Evolutionary conservation across 2,888 invertebrate species (phyloP), one percentile per base, ranked within the genome.

Genomic region (Antheraea assamensis): DNA sequence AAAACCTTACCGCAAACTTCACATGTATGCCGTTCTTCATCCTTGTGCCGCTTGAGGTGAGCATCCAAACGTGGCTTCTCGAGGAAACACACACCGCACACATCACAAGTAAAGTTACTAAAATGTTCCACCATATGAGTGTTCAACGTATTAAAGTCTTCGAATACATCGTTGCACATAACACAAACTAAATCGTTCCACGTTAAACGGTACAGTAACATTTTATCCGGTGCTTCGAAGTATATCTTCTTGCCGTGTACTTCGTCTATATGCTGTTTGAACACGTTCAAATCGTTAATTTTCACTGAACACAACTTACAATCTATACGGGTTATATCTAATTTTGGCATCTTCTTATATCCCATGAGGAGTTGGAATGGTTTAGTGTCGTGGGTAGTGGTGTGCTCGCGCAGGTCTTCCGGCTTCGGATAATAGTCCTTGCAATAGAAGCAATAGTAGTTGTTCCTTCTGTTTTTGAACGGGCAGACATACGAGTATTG

Each of bases 1-100:
- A 95, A 95, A 0, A 90, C 90, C 77, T 94, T 94, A 0, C 94
- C 94, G 76, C 95, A 95, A 0, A 94, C 86, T 42, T 94, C 93
- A 73, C 96, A 96, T 0, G 92, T 93, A 76, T 95, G 92, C 0
- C 89, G 87, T 47, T 95, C 95, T 74, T 95, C 95, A 71, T 95
- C 95, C 2, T 92, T 92, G 58, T 94, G 94, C 8, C 92, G 75
- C 55, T 92, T 92, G 47, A 92, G 73, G 83, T 95, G 95, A 0
- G 93, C 95, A 24, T 93, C 93, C 21, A 95, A 76, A 1, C 95
- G 86, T 0, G 94, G 89, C 61, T 93, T 93, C 75, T 95, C 95
- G 0, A 95, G 77, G 78, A 95, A 95, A 10, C 93, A 92, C 47
- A 94, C 91, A 0, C 94, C 92, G 71, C 93, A 94, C 0, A 93